Conservation (phyloP, 30 jellyfish, hydroid and myxozoan species). For the Catostylus mosaicus region DNA sequence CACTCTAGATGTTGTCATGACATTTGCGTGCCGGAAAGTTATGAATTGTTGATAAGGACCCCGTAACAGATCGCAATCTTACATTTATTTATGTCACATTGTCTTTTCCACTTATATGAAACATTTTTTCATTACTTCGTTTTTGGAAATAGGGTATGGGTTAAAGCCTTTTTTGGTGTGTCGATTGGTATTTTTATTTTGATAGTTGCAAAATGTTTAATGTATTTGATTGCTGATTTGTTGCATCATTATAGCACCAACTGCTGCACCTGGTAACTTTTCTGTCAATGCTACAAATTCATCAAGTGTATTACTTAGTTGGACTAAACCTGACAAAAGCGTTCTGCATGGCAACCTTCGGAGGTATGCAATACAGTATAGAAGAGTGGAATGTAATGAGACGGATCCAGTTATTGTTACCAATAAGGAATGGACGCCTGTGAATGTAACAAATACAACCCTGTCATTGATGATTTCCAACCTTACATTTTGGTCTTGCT, state of each 20-base stretch:
- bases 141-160: no score
- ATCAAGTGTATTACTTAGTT: conserved; percentile 8
- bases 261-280: background rate
- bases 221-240: no score
- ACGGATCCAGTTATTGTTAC: background rate
- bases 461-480: background rate
- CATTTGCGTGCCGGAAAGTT: no score
- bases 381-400: conserved; percentile 10
- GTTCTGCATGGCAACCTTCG: conserved; percentile 19
- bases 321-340: conserved; percentile 13
- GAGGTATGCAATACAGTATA: conserved; percentile 6
- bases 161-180: no score
- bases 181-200: no score
- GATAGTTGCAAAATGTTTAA: no score
- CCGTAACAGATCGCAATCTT: no score
- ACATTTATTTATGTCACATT: no score
- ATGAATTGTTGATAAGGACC: no score
- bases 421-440: background rate
- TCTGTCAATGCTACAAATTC: background rate
- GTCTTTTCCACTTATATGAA: no score
- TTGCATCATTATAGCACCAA: background rate
- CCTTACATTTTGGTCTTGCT: conserved; percentile 28
- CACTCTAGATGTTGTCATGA: no score
- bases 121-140: no score
- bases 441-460: background rate